Conservation (phyloP, 2,888 invertebrate species). For the Eucriotettix oculatus region DNA sequence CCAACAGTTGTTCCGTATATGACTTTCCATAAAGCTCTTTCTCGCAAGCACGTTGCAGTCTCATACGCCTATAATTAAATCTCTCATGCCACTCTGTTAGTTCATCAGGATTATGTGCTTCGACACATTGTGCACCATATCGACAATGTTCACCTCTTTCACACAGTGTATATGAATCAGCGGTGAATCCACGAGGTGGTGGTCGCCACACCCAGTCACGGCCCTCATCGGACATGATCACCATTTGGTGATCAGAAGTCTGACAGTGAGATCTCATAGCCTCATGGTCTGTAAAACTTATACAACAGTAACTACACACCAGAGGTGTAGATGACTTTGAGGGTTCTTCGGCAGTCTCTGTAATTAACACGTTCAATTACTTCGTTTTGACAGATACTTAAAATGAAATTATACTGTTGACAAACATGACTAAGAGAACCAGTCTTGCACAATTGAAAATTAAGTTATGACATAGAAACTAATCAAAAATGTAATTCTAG, state of each 20-base stretch:
- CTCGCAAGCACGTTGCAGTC: constrained; percentile 43
- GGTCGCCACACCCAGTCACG: constrained; percentile 49
- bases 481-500: no score
- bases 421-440: no score
- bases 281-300: constrained; percentile 33
- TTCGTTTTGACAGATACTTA: no score
- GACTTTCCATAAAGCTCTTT: constrained; percentile 45
- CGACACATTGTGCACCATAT: constrained; percentile 53
- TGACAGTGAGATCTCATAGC: constrained; percentile 40
- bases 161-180: constrained; percentile 46
- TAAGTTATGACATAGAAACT: no score
- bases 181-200: constrained; percentile 48
- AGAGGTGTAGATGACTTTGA: no score
- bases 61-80: constrained; percentile 48
- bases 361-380: no score
- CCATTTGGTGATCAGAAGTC: constrained; percentile 43
- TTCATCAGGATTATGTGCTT: constrained; percentile 56
- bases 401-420: no score
- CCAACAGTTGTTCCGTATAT: constrained; percentile 44
- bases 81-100: constrained; percentile 56
- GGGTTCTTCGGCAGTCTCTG: no score
- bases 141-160: constrained; percentile 40
- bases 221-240: constrained; percentile 52
- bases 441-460: no score
- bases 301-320: constrained; percentile 37